A percentile compares a stretch with the other conserved stretches of the same genome.
Conservation (phyloP, 2,113 vertebrate species). For the Climacteris rufus region DNA sequence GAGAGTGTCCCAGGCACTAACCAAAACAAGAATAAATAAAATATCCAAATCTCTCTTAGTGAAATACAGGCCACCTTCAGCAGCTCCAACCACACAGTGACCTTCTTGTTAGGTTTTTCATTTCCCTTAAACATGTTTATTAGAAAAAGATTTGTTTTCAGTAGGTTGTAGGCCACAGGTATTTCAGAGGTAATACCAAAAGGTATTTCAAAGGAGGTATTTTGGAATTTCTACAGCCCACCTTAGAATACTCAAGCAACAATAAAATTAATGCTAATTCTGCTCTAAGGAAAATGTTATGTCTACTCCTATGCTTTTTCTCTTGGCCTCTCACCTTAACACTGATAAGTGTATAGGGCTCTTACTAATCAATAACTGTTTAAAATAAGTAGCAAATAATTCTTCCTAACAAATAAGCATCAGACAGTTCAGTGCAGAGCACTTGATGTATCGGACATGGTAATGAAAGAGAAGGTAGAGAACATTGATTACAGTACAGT, state of each 20-base stretch:
- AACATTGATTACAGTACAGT: neutral
- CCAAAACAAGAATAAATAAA: neutral
- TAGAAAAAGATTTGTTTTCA: neutral
- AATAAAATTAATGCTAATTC: neutral
- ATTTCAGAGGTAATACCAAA: neutral
- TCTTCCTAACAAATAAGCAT: neutral
- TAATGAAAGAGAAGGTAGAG: neutral
- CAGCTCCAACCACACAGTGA: neutral
- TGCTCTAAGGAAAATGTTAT: neutral
- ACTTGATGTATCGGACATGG: fast-evolving
- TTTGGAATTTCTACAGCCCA: neutral
- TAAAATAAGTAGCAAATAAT: neutral
- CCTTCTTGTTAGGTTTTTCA: neutral
- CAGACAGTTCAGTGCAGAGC: neutral
- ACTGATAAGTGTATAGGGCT: neutral
- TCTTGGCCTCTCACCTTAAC: neutral
- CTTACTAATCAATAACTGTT: neutral
- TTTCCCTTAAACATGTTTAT: neutral
- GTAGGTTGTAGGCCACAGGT: neutral
- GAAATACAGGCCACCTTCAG: neutral
- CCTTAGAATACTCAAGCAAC: neutral
- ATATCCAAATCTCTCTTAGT: neutral
- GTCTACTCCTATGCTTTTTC: neutral
- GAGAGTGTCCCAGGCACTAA: neutral
- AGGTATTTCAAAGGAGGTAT: neutral